Evolutionary conservation across 2,888 invertebrate species (phyloP).

Genomic region (Phymatocera aterrima): DNA sequence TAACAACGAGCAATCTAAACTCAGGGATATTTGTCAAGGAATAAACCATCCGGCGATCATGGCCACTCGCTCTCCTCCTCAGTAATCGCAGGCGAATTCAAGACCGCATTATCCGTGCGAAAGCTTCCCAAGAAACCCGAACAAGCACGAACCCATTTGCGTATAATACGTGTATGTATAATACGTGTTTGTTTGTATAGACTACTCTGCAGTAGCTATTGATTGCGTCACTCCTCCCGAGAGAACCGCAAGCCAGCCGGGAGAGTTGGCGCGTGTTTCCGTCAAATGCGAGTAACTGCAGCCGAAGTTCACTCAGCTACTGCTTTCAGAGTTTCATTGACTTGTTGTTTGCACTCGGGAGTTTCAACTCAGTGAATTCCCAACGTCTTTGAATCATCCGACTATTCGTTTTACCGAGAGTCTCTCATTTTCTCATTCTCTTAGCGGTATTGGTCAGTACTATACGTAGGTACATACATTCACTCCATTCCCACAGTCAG

Average conservation of each 20-base stretch:
- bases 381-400: conserved; percentile 19
- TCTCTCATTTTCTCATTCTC: neutral
- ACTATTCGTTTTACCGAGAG: neutral
- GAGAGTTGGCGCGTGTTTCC: conserved; percentile 21
- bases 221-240: conserved; percentile 28
- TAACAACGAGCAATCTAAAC: no score
- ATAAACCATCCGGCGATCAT: neutral
- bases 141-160: neutral
- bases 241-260: conserved; percentile 14
- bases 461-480: no score
- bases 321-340: conserved; percentile 34
- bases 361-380: neutral
- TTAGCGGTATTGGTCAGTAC: no score
- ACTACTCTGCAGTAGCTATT: conserved; percentile 13
- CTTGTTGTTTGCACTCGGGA: conserved; percentile 33
- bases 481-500: neutral
- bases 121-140: neutral
- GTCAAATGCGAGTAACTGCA: conserved; percentile 2
- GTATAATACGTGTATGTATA: no score
- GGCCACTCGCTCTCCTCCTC: neutral
- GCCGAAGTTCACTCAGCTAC: neutral
- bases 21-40: no score
- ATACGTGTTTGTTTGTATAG: neutral
- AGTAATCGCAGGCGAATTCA: neutral
- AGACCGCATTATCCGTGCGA: neutral